Evolutionary conservation across 2,888 invertebrate species (phyloP).

Genomic region (Aleiodes leptofemur): DNA sequence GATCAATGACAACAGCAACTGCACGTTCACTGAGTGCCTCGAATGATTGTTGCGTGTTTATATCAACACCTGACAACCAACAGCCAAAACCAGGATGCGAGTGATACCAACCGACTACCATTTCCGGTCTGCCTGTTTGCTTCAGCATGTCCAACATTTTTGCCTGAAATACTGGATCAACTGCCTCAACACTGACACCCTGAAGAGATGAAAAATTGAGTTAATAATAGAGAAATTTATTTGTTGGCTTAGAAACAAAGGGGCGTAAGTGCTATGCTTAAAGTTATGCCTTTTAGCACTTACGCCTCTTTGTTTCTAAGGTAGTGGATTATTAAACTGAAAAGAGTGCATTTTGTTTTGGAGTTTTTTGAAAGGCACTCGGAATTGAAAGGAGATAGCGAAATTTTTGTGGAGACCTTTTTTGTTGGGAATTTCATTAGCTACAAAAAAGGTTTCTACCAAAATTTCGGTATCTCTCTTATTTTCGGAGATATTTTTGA

Average conservation of each 20-base stretch:
- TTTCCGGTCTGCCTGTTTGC: constrained; percentile 99
- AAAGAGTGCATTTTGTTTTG: too few species aligned
- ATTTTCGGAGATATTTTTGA: neutral
- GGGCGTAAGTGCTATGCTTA: too few species aligned
- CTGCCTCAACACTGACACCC: constrained; percentile 99
- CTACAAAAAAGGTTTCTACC: too few species aligned
- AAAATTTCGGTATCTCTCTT: too few species aligned
- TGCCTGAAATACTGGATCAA: constrained; percentile 99
- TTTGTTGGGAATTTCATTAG: too few species aligned
- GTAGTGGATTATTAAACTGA: too few species aligned
- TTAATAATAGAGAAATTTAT: neutral
- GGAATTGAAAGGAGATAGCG: too few species aligned
- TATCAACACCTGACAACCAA: constrained; percentile 99
- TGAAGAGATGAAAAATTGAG: constrained; percentile 49
- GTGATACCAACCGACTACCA: constrained; percentile 99
- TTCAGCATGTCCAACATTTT: constrained; percentile 99
- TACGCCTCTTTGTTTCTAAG: too few species aligned
- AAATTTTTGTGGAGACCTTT: too few species aligned
- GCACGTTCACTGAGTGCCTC: constrained; percentile 98
- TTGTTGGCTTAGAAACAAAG: too few species aligned
- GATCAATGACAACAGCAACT: constrained; percentile 99
- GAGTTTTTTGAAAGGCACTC: too few species aligned
- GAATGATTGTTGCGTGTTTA: constrained; percentile 99
- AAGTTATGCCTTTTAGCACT: too few species aligned
- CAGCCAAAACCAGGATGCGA: constrained; percentile 99